Percentiles rank a stretch among this genome's conserved stretches.
Conservation (phyloP, 2,113 vertebrate genomes). For the Corapipo altera region DNA sequence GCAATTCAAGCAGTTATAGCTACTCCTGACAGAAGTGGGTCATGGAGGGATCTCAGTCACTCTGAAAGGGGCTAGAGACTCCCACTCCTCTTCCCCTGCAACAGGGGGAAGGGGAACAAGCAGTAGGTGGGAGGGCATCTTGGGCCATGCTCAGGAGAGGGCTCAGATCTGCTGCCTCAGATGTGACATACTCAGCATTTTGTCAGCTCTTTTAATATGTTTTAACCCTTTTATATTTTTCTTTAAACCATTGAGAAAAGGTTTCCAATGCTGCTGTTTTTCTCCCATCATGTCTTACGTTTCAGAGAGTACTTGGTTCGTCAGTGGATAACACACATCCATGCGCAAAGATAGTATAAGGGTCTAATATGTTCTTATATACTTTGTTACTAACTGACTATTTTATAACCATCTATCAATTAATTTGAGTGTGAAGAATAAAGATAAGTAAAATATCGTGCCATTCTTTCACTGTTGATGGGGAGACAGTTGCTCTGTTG, state of each 20-base stretch:
- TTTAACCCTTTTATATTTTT: neutral
- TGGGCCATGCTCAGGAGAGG: accelerated
- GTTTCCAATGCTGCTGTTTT: neutral
- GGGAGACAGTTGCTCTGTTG: neutral
- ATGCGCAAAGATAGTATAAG: neutral
- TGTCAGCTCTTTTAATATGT: neutral
- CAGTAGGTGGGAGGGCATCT: neutral
- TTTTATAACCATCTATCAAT: neutral
- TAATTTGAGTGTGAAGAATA: neutral
- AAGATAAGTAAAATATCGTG: neutral
- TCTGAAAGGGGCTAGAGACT: neutral
- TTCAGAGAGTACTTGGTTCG: neutral
- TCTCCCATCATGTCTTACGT: neutral
- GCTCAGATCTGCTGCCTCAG: neutral
- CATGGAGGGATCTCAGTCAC: neutral
- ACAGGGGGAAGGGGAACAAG: neutral
- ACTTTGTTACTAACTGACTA: neutral
- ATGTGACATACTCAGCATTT: neutral
- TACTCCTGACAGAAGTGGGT: neutral
- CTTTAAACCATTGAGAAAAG: neutral
- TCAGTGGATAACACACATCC: neutral
- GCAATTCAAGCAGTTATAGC: neutral
- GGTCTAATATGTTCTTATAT: neutral
- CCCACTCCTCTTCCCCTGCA: neutral
- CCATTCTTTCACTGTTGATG: neutral